phyloP scores from a whole-genome alignment of 2,797 vertebrate genomes.

The Enteromius viviparus region DNA sequence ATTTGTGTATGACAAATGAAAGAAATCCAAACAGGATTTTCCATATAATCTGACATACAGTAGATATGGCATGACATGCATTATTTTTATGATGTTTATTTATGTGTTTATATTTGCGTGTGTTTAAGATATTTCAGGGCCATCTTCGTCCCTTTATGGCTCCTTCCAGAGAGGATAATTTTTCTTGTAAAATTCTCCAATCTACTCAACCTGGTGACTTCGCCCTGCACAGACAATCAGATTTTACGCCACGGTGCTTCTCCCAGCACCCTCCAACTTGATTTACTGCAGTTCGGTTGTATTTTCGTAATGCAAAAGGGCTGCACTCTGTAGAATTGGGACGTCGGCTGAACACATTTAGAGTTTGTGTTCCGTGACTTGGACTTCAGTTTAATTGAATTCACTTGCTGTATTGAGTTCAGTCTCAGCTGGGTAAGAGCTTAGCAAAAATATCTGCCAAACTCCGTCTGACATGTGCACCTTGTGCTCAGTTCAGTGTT shows the following conservation, averaged over 20 bases:
- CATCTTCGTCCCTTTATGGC: slow-evolving; percentile 5
- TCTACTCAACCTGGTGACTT: slow-evolving; percentile 1
- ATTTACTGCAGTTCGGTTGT: slow-evolving; percentile 29
- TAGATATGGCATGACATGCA: no score
- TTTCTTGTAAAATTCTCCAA: slow-evolving; percentile 36
- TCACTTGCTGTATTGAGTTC: slow-evolving; percentile 42
- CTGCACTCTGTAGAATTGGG: slow-evolving; percentile 39
- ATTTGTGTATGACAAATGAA: neutral
- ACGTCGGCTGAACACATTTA: slow-evolving; percentile 40
- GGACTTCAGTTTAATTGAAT: slow-evolving; percentile 55
- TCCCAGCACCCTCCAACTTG: neutral
- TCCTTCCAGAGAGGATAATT: slow-evolving; percentile 27
- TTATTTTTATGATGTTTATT: neutral
- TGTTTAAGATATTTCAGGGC: neutral
- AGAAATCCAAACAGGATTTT: neutral
- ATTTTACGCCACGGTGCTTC: slow-evolving; percentile 46
- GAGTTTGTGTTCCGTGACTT: slow-evolving; percentile 47
- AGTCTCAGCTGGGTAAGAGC: slow-evolving; percentile 39
- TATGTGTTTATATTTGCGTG: neutral
- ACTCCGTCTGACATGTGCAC: slow-evolving; percentile 12
- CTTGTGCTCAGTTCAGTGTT: slow-evolving; percentile 13
- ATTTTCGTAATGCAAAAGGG: slow-evolving; percentile 39
- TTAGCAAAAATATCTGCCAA: slow-evolving; percentile 31
- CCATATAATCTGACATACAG: no score
- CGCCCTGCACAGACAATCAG: slow-evolving; percentile 23